Percentiles rank a stretch among this genome's conserved stretches.
These are phyloP conservation scores for Labrus mixtus DNA, from an alignment of 2,113 vertebrate genomes.

Conservation along the genomic window DNA sequence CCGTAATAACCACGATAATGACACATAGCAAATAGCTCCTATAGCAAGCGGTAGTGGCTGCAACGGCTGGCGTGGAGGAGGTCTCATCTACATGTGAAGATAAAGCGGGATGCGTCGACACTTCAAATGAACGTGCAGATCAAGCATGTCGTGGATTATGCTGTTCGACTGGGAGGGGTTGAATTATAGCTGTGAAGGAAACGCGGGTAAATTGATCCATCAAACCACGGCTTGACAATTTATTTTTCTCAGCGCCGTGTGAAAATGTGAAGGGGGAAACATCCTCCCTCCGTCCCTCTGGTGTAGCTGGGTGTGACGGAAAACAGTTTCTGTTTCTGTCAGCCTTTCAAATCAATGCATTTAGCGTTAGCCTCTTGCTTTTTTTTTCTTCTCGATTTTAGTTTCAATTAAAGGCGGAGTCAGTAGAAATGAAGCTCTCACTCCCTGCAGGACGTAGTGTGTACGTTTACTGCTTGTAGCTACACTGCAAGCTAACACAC, in stretches of 20 bases:
- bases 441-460: no score
- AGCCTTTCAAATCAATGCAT: conserved; percentile 15
- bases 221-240: conserved; percentile 78
- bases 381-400: no score
- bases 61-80: conserved; percentile 40
- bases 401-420: no score
- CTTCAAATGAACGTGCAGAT: conserved; percentile 82
- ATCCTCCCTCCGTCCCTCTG: conserved; percentile 76
- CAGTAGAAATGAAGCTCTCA: no score
- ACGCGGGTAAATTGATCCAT: conserved; percentile 82
- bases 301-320: conserved; percentile 63
- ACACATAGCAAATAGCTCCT: conserved; percentile 67
- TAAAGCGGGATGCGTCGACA: conserved; percentile 75
- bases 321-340: conserved; percentile 50
- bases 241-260: conserved; percentile 67
- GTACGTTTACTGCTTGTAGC: no score
- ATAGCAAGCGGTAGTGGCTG: conserved; percentile 58
- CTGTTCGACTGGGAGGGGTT: conserved; percentile 76
- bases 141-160: conserved; percentile 79
- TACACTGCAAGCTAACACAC: no score
- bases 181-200: conserved; percentile 66
- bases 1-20: conserved; percentile 71
- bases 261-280: conserved; percentile 75
- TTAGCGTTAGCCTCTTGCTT: neutral
- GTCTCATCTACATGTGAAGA: conserved; percentile 63